These are phyloP conservation scores for Strigamia crassipes DNA, from an alignment of 2,888 invertebrate species.

Conservation along the genomic window DNA sequence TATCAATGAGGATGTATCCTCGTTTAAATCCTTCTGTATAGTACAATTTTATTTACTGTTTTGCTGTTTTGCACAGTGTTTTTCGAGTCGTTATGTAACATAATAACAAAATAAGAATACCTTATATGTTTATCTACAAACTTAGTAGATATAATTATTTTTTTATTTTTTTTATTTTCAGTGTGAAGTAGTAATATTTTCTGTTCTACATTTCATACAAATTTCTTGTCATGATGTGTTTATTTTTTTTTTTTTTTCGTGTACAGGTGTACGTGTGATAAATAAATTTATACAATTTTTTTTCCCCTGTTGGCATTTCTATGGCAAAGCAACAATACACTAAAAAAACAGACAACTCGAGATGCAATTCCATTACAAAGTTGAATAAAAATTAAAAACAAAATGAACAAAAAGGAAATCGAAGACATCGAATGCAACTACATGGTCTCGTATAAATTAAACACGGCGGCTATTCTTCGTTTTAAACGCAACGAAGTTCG, in stretches of 20 bases:
- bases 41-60: too few species aligned
- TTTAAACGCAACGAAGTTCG: background rate
- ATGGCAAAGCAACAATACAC: background rate
- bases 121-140: too few species aligned
- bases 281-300: background rate
- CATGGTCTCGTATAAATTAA: background rate
- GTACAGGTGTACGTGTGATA: slow-evolving; percentile 52
- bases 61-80: too few species aligned
- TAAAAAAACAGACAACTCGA: background rate
- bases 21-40: too few species aligned
- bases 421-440: background rate
- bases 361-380: background rate
- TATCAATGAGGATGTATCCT: too few species aligned
- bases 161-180: too few species aligned
- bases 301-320: background rate
- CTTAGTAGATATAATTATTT: too few species aligned
- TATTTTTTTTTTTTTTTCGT: slow-evolving; percentile 53
- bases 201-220: too few species aligned
- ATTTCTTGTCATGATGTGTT: too few species aligned
- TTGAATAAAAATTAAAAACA: background rate
- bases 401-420: background rate
- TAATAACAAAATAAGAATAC: too few species aligned
- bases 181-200: too few species aligned
- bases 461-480: background rate
- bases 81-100: too few species aligned